phyloP scores from a whole-genome alignment of 53 echinoderm and acorn worm species.

The Paracentrotus lividus region DNA sequence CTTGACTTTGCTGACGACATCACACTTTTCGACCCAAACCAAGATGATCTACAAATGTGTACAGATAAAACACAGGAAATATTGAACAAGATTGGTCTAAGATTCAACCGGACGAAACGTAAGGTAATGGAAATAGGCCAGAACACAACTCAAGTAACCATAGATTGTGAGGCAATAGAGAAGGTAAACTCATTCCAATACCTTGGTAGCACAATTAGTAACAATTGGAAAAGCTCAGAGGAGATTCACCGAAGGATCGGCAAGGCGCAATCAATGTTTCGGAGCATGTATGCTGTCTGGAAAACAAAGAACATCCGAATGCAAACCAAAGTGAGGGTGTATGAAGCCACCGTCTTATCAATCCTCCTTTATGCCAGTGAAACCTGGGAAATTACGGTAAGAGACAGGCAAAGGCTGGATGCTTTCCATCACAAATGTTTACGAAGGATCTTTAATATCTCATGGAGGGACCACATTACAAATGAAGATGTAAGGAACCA shows the following conservation, averaged over 20 bases:
- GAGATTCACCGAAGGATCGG: not conserved
- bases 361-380: conserved; percentile 13
- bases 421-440: not conserved
- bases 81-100: conserved; percentile 7
- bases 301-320: conserved; percentile 15
- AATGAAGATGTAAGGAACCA: not conserved
- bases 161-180: not conserved
- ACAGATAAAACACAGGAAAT: not conserved
- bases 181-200: not conserved
- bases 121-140: not conserved
- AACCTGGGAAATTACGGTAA: not conserved
- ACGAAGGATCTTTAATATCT: not conserved
- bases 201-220: conserved; percentile 5
- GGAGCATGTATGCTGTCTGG: not conserved
- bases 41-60: not conserved
- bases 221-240: not conserved
- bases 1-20: conserved; percentile 24
- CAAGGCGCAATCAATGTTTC: not conserved
- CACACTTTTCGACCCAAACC: not conserved
- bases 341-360: not conserved
- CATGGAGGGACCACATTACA: conserved; percentile 3
- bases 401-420: not conserved
- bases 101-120: conserved; percentile 11
- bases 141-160: not conserved
- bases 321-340: not conserved